These are phyloP conservation scores for Odontamblyopus rebecca DNA, from an alignment of 2,797 vertebrate genomes.

Conservation along the genomic window DNA sequence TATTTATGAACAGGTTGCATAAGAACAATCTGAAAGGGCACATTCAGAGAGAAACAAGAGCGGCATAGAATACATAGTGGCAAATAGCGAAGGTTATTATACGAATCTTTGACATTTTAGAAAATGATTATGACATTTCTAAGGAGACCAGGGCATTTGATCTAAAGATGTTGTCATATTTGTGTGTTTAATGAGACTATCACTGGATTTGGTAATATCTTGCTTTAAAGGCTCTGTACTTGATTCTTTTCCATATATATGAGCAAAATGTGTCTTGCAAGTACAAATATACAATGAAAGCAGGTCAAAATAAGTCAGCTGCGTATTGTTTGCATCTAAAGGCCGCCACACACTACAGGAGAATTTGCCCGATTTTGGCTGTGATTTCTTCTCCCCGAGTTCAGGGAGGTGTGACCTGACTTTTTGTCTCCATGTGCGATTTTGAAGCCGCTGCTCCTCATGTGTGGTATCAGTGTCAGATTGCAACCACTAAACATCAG, in stretches of 20 bases:
- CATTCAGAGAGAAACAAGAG: slow-evolving; percentile 20
- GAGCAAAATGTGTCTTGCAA: too few species aligned
- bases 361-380: too few species aligned
- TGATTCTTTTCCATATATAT: background rate
- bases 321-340: too few species aligned
- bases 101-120: slow-evolving; percentile 11
- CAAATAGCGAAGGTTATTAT: background rate
- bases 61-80: slow-evolving; percentile 6
- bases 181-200: slow-evolving; percentile 1
- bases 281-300: too few species aligned
- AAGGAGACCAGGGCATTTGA: slow-evolving; percentile 31
- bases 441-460: too few species aligned
- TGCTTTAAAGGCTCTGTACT: background rate
- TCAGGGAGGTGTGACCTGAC: too few species aligned
- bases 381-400: too few species aligned
- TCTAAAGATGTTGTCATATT: slow-evolving; percentile 9
- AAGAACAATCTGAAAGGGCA: slow-evolving; percentile 44
- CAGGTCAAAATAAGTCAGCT: too few species aligned
- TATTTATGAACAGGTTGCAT: slow-evolving; percentile 63
- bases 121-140: slow-evolving; percentile 44
- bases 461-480: too few species aligned
- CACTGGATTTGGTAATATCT: background rate
- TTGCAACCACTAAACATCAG: too few species aligned
- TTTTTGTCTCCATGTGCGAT: too few species aligned
- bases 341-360: too few species aligned